A percentile compares a stretch with the other conserved stretches of the same genome.
phyloP scores from a whole-genome alignment of 2,113 vertebrate genomes.

The Grantiella picta region DNA sequence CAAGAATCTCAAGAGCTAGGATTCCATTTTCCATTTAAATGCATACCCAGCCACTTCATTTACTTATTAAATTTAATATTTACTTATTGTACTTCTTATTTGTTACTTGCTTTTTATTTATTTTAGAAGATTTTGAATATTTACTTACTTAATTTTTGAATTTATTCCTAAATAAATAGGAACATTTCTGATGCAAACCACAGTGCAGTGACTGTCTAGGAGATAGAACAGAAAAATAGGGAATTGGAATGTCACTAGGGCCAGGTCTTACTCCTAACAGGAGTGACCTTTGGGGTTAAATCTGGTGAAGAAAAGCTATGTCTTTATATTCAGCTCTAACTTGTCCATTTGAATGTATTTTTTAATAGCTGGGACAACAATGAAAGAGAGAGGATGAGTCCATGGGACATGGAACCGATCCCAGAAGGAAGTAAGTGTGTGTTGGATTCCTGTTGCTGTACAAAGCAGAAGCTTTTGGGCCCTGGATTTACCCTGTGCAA shows the following conservation, averaged over 20 bases:
- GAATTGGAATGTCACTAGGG: background rate
- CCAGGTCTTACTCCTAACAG: background rate
- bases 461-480: background rate
- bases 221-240: background rate
- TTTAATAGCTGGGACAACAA: conserved; percentile 93
- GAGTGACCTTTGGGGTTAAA: background rate
- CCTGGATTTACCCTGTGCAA: conserved; percentile 28
- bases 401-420: conserved; percentile 98
- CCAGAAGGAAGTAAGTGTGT: conserved; percentile 89
- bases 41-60: background rate
- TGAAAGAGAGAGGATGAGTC: conserved; percentile 96
- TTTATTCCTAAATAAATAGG: background rate
- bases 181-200: background rate
- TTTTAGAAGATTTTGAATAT: background rate
- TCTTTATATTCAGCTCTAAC: background rate
- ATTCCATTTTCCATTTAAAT: background rate
- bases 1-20: background rate
- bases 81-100: background rate
- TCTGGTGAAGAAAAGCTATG: background rate
- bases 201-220: background rate
- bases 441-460: background rate
- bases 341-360: background rate
- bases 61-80: background rate
- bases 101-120: background rate
- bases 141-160: background rate